These are phyloP conservation scores for Stratiomys singularior DNA, from an alignment of 2,888 invertebrate species.

Conservation along the genomic window DNA sequence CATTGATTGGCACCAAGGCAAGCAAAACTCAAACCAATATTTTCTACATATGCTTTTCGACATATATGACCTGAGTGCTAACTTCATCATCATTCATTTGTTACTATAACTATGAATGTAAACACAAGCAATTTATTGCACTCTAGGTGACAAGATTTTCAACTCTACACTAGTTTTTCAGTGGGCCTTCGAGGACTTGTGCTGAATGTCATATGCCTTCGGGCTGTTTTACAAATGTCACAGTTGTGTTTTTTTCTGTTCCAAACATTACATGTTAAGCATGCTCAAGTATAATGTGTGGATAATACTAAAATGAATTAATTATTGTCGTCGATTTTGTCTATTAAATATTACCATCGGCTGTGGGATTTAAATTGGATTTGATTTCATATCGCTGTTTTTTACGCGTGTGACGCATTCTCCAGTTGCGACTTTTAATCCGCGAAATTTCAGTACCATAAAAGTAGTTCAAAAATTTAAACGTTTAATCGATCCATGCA, in stretches of 20 bases:
- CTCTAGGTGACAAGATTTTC: conserved; percentile 31
- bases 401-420: background rate
- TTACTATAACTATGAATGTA: background rate
- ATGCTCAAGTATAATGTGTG: background rate
- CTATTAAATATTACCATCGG: conserved; percentile 2
- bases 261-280: background rate
- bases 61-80: no score
- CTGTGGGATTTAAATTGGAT: conserved; percentile 16
- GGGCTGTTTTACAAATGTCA: conserved; percentile 20
- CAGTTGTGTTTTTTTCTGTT: background rate
- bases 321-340: conserved; percentile 32
- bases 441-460: background rate
- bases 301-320: conserved; percentile 23
- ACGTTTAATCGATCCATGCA: background rate
- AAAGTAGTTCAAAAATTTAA: background rate
- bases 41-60: no score
- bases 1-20: no score
- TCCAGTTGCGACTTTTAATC: background rate
- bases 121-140: background rate
- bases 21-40: no score
- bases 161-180: conserved; percentile 5
- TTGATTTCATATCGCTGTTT: background rate
- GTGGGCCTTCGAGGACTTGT: conserved; percentile 30
- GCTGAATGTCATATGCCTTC: conserved; percentile 28
- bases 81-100: background rate